Percentiles rank a stretch among this genome's conserved stretches.
Conservation (phyloP, 35 echinoderm and acorn worm species). For the Heliocidaris tuberculata region DNA sequence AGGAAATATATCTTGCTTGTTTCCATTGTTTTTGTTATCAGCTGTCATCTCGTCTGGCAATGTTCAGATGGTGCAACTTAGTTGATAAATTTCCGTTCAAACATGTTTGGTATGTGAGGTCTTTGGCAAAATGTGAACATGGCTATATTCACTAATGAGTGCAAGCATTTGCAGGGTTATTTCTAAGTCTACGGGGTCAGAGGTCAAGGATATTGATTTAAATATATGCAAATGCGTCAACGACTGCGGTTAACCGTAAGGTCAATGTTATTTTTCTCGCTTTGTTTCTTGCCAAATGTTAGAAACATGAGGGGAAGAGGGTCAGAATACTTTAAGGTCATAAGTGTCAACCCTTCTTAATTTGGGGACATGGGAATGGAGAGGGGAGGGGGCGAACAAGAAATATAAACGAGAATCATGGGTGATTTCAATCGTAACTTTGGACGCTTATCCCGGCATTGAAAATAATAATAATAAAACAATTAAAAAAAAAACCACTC, state of each 20-base stretch:
- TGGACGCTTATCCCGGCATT: no score
- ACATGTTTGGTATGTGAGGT: not conserved
- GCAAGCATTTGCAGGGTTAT: not conserved
- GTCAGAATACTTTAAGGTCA: not conserved
- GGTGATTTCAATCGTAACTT: no score
- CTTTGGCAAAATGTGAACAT: not conserved
- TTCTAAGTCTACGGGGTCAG: not conserved
- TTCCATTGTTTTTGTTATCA: no score
- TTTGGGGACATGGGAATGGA: not conserved
- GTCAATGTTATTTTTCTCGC: constrained; percentile 1
- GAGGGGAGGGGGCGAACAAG: no score
- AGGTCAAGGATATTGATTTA: constrained; percentile 2
- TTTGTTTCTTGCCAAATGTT: not conserved
- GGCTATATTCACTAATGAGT: not conserved
- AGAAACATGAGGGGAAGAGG: not conserved
- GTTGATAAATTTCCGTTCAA: no score
- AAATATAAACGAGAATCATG: no score
- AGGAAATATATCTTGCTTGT: no score
- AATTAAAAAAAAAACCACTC: no score
- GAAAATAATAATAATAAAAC: no score
- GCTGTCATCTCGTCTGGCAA: no score
- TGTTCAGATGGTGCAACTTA: no score
- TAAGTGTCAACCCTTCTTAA: not conserved
- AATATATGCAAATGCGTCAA: constrained; percentile 12
- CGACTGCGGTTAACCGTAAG: constrained; percentile 14